phyloP scores from a whole-genome alignment of 2,113 vertebrate species.

The Megaptera novaeangliae region DNA sequence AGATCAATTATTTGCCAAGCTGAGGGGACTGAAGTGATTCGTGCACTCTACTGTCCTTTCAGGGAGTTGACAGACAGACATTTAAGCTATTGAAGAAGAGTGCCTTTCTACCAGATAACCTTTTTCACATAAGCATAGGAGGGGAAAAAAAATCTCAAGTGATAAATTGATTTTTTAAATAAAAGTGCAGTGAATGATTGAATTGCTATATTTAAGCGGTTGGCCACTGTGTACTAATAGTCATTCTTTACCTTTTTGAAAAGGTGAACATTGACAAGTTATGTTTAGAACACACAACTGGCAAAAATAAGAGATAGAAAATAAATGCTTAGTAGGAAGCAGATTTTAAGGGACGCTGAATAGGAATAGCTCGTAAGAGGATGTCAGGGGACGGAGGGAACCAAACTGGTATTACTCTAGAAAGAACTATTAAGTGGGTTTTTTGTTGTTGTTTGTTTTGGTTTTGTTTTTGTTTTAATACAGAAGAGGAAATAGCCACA shows the following conservation, averaged over 20 bases:
- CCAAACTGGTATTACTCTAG: neutral
- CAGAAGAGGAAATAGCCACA: neutral
- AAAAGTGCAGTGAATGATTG: neutral
- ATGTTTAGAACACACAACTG: neutral
- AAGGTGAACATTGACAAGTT: neutral
- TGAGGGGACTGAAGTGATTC: neutral
- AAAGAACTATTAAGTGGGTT: neutral
- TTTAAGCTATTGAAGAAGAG: neutral
- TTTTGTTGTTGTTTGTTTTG: too few species aligned
- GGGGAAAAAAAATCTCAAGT: neutral
- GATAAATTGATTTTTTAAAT: neutral
- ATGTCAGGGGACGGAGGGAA: neutral
- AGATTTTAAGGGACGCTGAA: neutral
- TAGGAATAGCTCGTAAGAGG: neutral
- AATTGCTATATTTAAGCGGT: neutral
- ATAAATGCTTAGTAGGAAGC: neutral
- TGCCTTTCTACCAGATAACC: neutral
- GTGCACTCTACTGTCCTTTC: neutral
- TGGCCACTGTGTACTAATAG: neutral
- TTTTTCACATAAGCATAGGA: neutral
- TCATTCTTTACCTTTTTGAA: neutral
- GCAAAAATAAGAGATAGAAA: constrained; percentile 18
- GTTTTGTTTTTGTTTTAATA: neutral
- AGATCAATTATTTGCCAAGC: neutral
- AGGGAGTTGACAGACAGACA: neutral